These are phyloP conservation scores for Perccottus glenii DNA, from an alignment of 2,113 vertebrate species.

Conservation along the genomic window DNA sequence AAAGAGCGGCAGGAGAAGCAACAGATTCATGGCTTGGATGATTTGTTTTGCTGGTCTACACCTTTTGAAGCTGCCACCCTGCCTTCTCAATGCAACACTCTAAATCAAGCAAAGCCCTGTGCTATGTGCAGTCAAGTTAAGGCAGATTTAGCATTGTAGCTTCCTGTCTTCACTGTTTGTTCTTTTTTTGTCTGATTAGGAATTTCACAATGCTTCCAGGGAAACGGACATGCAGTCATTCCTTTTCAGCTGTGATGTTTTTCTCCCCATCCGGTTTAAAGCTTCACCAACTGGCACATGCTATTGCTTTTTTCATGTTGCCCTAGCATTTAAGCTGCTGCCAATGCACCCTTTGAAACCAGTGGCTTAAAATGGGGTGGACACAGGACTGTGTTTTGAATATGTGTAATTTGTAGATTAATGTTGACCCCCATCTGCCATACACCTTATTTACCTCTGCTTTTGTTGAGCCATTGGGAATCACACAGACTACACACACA, in stretches of 20 bases:
- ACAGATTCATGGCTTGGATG: conserved; percentile 57
- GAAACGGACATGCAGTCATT: conserved; percentile 50
- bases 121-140: conserved; percentile 57
- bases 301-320: conserved; percentile 62
- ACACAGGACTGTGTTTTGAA: conserved; percentile 53
- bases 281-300: conserved; percentile 71
- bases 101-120: conserved; percentile 44
- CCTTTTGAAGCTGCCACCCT: conserved; percentile 45
- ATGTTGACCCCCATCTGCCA: conserved; percentile 53
- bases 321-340: conserved; percentile 68
- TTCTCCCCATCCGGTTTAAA: conserved; percentile 72
- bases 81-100: conserved; percentile 58
- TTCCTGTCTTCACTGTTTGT: conserved; percentile 50
- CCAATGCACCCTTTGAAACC: conserved; percentile 68
- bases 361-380: conserved; percentile 30
- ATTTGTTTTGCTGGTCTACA: conserved; percentile 69
- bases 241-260: conserved; percentile 67
- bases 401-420: conserved; percentile 64
- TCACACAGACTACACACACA: conserved; percentile 42
- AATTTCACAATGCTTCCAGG: conserved; percentile 70
- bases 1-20: conserved; percentile 60
- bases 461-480: conserved; percentile 61
- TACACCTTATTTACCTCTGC: conserved; percentile 53
- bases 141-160: conserved; percentile 59
- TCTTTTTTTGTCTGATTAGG: conserved; percentile 65